Conservation (phyloP, 2,888 invertebrate species). For the Cheilosia grossa region DNA sequence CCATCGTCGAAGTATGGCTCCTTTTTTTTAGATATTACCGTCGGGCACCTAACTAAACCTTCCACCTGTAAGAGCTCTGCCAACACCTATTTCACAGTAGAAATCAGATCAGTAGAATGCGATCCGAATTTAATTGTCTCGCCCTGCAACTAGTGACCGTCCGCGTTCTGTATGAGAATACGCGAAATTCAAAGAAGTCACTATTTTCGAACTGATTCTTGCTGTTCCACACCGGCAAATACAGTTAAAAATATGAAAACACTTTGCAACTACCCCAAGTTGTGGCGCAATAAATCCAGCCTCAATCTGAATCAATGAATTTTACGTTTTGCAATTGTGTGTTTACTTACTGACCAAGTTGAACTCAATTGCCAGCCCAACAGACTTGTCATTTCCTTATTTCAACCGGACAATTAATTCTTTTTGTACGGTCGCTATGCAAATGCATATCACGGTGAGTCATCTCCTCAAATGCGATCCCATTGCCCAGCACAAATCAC, state of each 20-base stretch:
- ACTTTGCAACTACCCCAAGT: not conserved
- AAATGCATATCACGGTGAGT: constrained; percentile 34
- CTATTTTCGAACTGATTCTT: too few relatives aligned
- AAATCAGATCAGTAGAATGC: too few relatives aligned
- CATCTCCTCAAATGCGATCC: constrained; percentile 33
- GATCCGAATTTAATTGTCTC: too few relatives aligned
- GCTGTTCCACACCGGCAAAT: not conserved
- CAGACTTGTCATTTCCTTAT: constrained; percentile 39
- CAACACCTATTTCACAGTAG: too few relatives aligned
- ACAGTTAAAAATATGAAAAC: constrained; percentile 1
- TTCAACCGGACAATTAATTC: constrained; percentile 7
- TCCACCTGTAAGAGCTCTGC: too few relatives aligned
- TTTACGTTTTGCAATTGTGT: not conserved
- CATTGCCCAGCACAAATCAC: constrained; percentile 4
- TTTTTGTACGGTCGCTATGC: constrained; percentile 12
- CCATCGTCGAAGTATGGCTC: too few relatives aligned
- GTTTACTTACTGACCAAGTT: not conserved
- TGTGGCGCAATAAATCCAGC: constrained; percentile 9
- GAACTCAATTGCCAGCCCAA: constrained; percentile 21
- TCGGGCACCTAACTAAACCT: too few relatives aligned
- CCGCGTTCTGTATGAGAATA: too few relatives aligned
- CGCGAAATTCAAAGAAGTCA: too few relatives aligned
- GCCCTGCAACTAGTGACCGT: too few relatives aligned
- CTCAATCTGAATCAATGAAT: constrained; percentile 1
- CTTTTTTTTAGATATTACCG: too few relatives aligned